Percentiles rank a stretch among this genome's conserved stretches.
These are phyloP conservation scores for Magallana nippona DNA, from an alignment of 2,888 invertebrate species.

Conservation along the genomic window DNA sequence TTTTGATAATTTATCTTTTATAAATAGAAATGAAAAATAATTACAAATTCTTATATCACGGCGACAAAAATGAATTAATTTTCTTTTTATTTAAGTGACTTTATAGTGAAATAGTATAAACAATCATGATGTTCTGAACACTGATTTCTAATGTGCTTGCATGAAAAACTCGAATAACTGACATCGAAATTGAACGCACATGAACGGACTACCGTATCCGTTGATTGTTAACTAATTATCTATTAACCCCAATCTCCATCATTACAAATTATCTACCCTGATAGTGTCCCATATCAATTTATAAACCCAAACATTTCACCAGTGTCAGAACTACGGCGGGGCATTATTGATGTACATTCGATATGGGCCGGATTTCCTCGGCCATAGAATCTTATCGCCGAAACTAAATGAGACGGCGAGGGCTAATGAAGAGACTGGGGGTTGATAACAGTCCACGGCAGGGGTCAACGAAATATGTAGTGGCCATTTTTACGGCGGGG, in stretches of 20 bases:
- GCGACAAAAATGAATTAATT: no score
- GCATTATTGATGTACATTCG: slow-evolving; percentile 24
- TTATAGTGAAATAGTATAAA: no score
- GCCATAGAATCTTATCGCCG: slow-evolving; percentile 10
- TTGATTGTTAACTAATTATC: slow-evolving; percentile 16
- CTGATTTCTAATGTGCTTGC: no score
- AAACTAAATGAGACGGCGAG: slow-evolving; percentile 23
- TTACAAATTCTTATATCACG: no score
- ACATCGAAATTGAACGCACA: background rate
- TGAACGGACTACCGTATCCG: background rate
- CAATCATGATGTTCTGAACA: no score
- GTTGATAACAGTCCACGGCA: slow-evolving; percentile 29
- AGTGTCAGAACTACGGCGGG: background rate
- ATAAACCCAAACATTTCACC: slow-evolving; percentile 33
- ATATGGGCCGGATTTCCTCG: slow-evolving; percentile 16
- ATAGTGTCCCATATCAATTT: slow-evolving; percentile 20
- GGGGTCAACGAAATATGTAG: slow-evolving; percentile 4
- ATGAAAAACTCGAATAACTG: no score
- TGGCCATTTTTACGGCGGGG: slow-evolving; percentile 17
- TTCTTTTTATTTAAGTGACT: no score
- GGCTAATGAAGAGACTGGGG: slow-evolving; percentile 22
- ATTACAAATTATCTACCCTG: slow-evolving; percentile 23
- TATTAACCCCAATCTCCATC: slow-evolving; percentile 16
- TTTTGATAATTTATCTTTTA: no score
- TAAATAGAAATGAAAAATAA: no score